phyloP scores from a whole-genome alignment of 2,113 vertebrate species.

The Cardinalis cardinalis region DNA sequence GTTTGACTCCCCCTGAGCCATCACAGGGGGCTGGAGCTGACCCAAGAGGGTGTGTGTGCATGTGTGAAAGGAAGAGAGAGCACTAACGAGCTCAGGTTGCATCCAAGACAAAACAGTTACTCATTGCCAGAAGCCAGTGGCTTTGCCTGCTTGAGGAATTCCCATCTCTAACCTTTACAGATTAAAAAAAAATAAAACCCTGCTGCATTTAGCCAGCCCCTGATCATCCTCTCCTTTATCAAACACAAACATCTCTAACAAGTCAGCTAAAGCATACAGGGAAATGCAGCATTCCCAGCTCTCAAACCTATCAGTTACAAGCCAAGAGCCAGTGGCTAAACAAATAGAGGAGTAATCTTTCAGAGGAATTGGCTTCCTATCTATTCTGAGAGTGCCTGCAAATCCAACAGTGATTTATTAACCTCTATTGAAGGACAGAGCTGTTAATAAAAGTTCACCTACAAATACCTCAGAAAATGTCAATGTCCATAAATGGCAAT shows the following conservation, averaged over 20 bases:
- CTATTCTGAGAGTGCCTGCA: not conserved
- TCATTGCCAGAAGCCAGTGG: conserved; percentile 48
- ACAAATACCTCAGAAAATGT: conserved; percentile 13
- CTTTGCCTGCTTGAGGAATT: conserved; percentile 55
- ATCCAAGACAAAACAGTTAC: conserved; percentile 59
- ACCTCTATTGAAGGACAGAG: conserved; percentile 41
- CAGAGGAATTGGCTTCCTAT: conserved; percentile 25
- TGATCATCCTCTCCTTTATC: conserved; percentile 53
- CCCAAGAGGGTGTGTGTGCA: conserved; percentile 7
- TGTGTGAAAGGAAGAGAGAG: not conserved
- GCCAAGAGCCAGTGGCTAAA: conserved; percentile 27
- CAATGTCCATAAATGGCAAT: not conserved
- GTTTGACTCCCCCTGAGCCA: not conserved
- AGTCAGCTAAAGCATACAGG: conserved; percentile 38
- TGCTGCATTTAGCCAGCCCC: not conserved
- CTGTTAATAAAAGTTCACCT: conserved; percentile 45
- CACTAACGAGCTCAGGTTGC: conserved; percentile 21
- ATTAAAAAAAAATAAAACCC: not conserved
- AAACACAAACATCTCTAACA: conserved; percentile 49
- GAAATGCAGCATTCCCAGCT: conserved; percentile 27
- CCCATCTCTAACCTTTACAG: conserved; percentile 12
- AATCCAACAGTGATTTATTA: conserved; percentile 46
- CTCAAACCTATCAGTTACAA: conserved; percentile 21
- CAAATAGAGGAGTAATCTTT: conserved; percentile 40
- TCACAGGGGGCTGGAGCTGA: not conserved